Base-by-base conservation (phyloP, 2,113 vertebrate genomes). In the Sula dactylatra region DNA sequence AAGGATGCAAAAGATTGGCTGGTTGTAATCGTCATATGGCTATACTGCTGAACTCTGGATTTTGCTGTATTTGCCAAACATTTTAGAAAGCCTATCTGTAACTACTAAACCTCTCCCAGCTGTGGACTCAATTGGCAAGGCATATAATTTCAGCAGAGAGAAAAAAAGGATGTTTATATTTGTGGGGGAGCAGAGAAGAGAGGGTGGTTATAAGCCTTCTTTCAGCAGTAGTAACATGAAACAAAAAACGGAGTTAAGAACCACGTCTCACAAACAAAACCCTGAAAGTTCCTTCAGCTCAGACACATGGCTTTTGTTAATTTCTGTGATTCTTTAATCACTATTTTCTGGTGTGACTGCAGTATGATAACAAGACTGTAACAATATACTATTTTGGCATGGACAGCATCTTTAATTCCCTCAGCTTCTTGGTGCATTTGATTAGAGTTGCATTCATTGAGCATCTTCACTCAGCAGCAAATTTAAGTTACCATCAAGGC, bases 301-400 rank as follows among this genome's bases (percentile, higher is more conserved):
- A 91, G 82, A 79, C 81, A 90, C 27, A 18, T 4, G 16, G 31
- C n/a, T 85, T 93, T 91, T 95, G 73, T 82, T 85, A 95, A 93
- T 93, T 94, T 90, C 73, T 78, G 58, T 69, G 80, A 40, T 85
- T 85, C 62, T 85, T 76, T 91, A 65, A 93, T 88, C 74, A 26
- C 34, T 52, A 12, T 27, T 82, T 95, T 87, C 78, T 91, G 70
- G 49, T 1, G 2, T 47, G 34, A 69, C 18, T 4, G 6, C 21
- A 40, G 38, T 27, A 18, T 55, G 52, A 94, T 52, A 86, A 95
- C 10, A 86, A 78, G n/a, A 31, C 36, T 65, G 44, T 74, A 96
- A 82, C 40, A 82, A 77, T 58, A 49, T 15, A 32, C 11, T 62
- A 4, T 56, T 93, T 69, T 72, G 42, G 20, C 49, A 65, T n/a